Percentiles rank a stretch among this genome's conserved stretches.
These are phyloP conservation scores for Steinernema scapterisci DNA, from an alignment of 2,888 invertebrate species.

Conservation along the genomic window DNA sequence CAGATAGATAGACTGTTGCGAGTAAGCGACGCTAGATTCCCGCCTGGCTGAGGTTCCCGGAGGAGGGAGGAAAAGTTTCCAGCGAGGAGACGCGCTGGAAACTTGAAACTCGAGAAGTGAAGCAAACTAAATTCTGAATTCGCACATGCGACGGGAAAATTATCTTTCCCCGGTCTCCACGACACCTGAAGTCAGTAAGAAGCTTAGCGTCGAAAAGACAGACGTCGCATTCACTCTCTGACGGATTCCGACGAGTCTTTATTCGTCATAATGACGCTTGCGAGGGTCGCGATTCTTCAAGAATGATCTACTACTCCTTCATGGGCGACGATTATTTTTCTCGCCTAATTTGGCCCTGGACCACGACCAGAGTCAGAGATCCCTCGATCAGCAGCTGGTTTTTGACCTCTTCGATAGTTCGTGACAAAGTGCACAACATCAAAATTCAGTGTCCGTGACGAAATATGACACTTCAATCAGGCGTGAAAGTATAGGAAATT, in stretches of 20 bases:
- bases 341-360: too few species aligned
- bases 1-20: neutral
- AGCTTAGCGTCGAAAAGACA: constrained; percentile 18
- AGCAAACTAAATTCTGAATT: neutral
- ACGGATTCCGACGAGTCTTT: neutral
- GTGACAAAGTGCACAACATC: too few species aligned
- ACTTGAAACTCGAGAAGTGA: neutral
- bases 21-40: neutral
- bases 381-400: too few species aligned
- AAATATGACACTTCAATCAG: too few species aligned
- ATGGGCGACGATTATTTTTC: too few species aligned
- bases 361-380: too few species aligned
- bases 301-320: too few species aligned
- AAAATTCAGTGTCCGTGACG: too few species aligned
- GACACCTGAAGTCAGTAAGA: constrained; percentile 18
- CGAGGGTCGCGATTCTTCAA: too few species aligned
- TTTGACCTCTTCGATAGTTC: too few species aligned
- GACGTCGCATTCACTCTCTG: neutral
- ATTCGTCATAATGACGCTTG: neutral
- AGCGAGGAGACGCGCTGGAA: neutral
- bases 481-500: too few species aligned
- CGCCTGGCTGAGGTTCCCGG: neutral
- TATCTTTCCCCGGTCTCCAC: constrained; percentile 12
- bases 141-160: neutral
- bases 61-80: neutral